Percentiles rank a stretch among this genome's conserved stretches.
Conservation (phyloP, 2,888 invertebrate genomes). For the Epirrhoe tristata region DNA sequence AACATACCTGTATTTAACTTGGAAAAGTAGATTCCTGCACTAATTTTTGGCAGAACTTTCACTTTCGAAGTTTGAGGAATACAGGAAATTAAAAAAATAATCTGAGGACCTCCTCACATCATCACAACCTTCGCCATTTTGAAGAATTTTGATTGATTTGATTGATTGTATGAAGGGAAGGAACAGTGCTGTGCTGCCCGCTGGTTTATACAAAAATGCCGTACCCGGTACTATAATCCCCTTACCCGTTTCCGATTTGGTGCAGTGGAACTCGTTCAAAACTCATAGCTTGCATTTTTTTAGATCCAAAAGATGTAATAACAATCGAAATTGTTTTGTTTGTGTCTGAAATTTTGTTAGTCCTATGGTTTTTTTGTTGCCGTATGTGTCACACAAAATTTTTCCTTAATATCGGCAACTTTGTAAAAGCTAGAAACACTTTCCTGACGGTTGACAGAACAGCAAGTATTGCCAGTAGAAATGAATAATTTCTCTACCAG, state of each 20-base stretch:
- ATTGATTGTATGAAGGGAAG: too few species aligned
- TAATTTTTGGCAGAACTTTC: constrained; percentile 10
- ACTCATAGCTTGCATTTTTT: too few species aligned
- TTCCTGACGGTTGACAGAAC: not conserved
- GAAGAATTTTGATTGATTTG: constrained; percentile 45
- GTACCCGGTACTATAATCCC: not conserved
- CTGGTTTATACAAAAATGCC: not conserved
- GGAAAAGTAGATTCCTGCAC: constrained; percentile 13
- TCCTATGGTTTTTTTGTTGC: not conserved
- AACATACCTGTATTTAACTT: constrained; percentile 36
- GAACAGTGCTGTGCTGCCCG: not conserved
- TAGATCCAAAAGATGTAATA: too few species aligned
- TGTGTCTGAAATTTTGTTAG: too few species aligned
- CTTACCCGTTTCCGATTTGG: too few species aligned
- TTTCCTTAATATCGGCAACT: not conserved
- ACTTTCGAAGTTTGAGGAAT: constrained; percentile 18
- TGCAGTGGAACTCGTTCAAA: too few species aligned
- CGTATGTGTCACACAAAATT: not conserved
- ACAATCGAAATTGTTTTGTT: too few species aligned
- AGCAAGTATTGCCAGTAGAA: not conserved
- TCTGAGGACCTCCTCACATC: constrained; percentile 48
- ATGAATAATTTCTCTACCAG: not conserved
- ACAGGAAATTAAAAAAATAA: constrained; percentile 44
- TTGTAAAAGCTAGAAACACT: not conserved
- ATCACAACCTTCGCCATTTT: constrained; percentile 72